Evolutionary conservation across 2,888 invertebrate species (phyloP).

Genomic region (Hedychridium roseum): DNA sequence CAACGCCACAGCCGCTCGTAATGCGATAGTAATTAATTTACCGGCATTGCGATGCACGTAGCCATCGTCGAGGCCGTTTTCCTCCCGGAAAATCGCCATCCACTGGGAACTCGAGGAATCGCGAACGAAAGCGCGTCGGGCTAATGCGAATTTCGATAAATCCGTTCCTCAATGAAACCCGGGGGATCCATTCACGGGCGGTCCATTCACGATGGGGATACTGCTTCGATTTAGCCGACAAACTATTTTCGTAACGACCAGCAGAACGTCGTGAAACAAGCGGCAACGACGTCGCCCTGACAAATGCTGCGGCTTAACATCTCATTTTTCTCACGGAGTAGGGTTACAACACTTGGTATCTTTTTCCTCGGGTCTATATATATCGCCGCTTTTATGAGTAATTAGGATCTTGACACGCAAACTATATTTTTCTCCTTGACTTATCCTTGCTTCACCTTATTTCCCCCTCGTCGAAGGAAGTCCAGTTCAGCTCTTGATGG

Average conservation of each 20-base stretch:
- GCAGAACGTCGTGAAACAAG: conserved; percentile 18
- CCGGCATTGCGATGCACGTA: conserved; percentile 9
- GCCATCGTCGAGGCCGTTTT: conserved; percentile 14
- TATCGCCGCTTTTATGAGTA: too few species aligned
- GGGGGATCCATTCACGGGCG: too few species aligned
- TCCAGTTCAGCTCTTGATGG: too few species aligned
- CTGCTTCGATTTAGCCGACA: not conserved
- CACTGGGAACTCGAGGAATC: not conserved
- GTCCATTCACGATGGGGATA: not conserved
- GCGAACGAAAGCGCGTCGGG: not conserved
- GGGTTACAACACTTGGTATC: too few species aligned
- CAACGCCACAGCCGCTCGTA: too few species aligned
- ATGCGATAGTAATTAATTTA: conserved; percentile 31
- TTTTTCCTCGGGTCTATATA: conserved; percentile 11
- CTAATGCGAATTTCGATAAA: conserved; percentile 3
- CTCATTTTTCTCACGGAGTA: conserved; percentile 9
- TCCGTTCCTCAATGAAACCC: not conserved
- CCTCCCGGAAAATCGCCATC: conserved; percentile 4
- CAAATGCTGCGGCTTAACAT: conserved; percentile 20
- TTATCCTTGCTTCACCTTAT: too few species aligned
- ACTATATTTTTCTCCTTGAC: too few species aligned
- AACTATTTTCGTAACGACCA: conserved; percentile 15
- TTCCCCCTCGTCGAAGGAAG: too few species aligned
- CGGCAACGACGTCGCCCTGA: conserved; percentile 24
- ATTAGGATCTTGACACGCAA: too few species aligned